Evolutionary conservation across 2,113 vertebrate genomes (phyloP), one percentile per base, ranked within the genome.

Genomic region (Myotis yumanensis): DNA sequence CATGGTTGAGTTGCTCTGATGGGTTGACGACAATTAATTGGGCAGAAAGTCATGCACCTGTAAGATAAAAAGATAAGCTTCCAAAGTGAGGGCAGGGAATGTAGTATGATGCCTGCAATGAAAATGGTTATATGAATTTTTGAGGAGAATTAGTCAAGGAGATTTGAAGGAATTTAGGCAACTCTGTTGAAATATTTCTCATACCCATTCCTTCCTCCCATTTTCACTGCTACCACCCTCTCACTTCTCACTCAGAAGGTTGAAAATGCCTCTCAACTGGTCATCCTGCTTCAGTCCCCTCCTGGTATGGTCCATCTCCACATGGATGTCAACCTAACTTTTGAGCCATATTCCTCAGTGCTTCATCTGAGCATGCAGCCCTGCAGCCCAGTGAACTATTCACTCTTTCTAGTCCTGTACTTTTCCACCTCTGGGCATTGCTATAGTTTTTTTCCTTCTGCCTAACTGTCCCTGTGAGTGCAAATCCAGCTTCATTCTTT

Each of bases 11-110:
- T 87, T 93, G 89, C 69, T 96, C 64, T 30, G 69, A 95, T 51
- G 64, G 93, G 73, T 89, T 91, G 89, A 96, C 93, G 79, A 94
- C 89, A 94, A 91, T 81, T 77, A 94, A 97, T 92, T 95, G 89
- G 72, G 91, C 91, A 97, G 94, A 97, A 96, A 96, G 95, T 91
- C 89, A 77, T 51, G 76, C 86, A 96, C 94, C 84, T 97, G 94
- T 73, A 62, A 95, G 91, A 96, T 95, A 66, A 92, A 96, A 72
- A 57, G 91, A 97, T 96, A 95, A 90, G 62, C 69, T 95, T 92
- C 75, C 28, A 64, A 54, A 71, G 54, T 76, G 40, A 86, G 35
- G 94, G 82, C 4, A 12, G 91, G 75, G 71, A 22, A 93, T 54
- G 51, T 14, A 10, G 11, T 18, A 25, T 28, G 75, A 64, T 0